Percentiles rank a stretch among this genome's conserved stretches.
Conservation (phyloP, 2,888 invertebrate genomes). For the Frankliniella fusca region DNA sequence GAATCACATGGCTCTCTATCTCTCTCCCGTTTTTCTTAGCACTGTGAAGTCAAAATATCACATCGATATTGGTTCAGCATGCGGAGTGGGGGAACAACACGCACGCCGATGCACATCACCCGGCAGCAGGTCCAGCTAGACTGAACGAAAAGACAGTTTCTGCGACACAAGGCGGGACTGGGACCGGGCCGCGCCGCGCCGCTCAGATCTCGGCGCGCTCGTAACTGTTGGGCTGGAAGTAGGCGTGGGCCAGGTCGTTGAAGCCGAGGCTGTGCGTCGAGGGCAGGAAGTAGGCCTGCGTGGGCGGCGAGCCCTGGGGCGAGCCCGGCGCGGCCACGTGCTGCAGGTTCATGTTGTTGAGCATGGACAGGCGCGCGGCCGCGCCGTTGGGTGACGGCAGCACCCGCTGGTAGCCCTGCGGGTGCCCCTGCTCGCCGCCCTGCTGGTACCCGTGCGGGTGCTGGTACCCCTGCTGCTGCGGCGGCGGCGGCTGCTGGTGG, state of each 20-base stretch:
- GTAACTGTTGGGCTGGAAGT: conserved; percentile 16
- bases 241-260: conserved; percentile 23
- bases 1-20: too few relatives aligned
- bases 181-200: neutral
- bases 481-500: neutral
- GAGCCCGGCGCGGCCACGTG: neutral
- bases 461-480: neutral
- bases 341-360: conserved; percentile 22
- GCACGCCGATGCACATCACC: too few relatives aligned
- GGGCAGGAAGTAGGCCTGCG: conserved; percentile 23
- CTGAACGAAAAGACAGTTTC: too few relatives aligned
- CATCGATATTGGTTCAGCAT: too few relatives aligned
- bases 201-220: conserved; percentile 5
- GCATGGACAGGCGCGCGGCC: conserved; percentile 6
- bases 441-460: neutral
- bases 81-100: too few relatives aligned
- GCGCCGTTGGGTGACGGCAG: conserved; percentile 1
- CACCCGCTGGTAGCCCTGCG: conserved; percentile 14
- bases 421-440: neutral
- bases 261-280: conserved; percentile 14
- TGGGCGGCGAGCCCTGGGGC: conserved; percentile 7
- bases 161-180: too few relatives aligned
- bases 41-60: too few relatives aligned
- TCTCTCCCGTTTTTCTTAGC: too few relatives aligned
- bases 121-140: too few relatives aligned